A percentile compares a stretch with the other conserved stretches of the same genome.
Evolutionary conservation across 2,797 vertebrate genomes (phyloP).

Genomic region (Micromesistius poutassou): DNA sequence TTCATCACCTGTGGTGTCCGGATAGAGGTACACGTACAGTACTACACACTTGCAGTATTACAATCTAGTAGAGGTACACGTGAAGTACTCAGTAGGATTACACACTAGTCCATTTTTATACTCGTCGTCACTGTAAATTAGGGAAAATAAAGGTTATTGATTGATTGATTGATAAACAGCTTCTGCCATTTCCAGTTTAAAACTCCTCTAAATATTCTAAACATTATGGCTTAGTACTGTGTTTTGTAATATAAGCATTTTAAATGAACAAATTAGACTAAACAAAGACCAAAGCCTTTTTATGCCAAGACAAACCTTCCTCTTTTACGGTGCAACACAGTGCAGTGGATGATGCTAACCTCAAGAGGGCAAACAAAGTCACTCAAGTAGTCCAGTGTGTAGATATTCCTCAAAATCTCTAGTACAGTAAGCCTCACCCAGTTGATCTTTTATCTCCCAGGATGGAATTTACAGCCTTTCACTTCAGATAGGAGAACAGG

Average conservation of each 20-base stretch:
- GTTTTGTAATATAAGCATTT: no score
- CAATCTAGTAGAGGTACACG: not conserved
- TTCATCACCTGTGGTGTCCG: slow-evolving; percentile 60
- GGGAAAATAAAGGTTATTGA: no score
- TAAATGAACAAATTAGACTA: no score
- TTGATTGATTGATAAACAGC: no score
- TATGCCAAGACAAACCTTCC: not conserved
- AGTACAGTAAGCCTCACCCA: not conserved
- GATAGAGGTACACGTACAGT: slow-evolving; percentile 43
- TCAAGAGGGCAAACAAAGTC: not conserved
- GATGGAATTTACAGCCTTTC: slow-evolving; percentile 45
- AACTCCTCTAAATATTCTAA: no score
- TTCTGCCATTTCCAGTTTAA: not conserved
- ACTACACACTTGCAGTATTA: not conserved
- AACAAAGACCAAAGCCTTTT: no score
- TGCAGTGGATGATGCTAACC: not conserved
- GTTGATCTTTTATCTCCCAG: slow-evolving; percentile 33
- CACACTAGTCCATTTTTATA: no score
- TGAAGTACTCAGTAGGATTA: not conserved
- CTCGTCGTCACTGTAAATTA: no score
- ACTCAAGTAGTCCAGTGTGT: not conserved
- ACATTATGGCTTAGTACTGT: no score
- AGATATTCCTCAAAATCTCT: not conserved
- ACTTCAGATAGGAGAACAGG: slow-evolving; percentile 39
- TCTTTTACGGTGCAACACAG: not conserved